Conservation (phyloP, 2,888 invertebrate genomes). For the Nineta flava region DNA sequence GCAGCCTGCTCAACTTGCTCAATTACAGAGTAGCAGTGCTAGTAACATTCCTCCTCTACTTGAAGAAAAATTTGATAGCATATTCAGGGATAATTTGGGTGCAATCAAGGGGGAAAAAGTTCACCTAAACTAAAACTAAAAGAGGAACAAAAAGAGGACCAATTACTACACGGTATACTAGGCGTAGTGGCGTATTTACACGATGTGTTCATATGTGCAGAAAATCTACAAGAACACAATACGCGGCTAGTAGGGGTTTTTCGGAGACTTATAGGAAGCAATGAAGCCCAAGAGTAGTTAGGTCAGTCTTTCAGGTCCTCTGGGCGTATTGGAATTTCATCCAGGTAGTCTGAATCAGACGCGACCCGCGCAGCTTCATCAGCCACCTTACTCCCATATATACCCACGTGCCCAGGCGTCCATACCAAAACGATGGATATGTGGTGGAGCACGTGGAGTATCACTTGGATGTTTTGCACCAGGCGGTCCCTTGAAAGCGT, state of each 20-base stretch:
- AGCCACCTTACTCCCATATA: too few species aligned
- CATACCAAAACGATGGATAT: too few species aligned
- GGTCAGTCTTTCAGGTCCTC: too few species aligned
- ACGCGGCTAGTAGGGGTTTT: background rate
- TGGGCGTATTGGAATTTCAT: too few species aligned
- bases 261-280: conserved; percentile 9
- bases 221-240: background rate
- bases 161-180: conserved; percentile 4
- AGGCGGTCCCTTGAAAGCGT: too few species aligned
- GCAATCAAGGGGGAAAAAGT: background rate
- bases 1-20: too few species aligned
- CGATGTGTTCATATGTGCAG: conserved; percentile 2
- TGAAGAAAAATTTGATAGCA: background rate
- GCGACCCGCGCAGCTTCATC: too few species aligned
- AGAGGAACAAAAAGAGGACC: conserved; percentile 6
- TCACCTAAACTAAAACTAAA: background rate
- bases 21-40: background rate
- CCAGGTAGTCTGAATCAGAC: too few species aligned
- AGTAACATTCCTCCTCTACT: background rate
- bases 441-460: too few species aligned
- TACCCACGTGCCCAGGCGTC: too few species aligned
- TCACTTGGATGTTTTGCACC: too few species aligned
- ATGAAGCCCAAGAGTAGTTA: too few species aligned
- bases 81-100: background rate
- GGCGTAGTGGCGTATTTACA: conserved; percentile 5